Evolutionary conservation across 2,797 vertebrate species (phyloP), one percentile per base, ranked within the genome.

Genomic region (Carcharodon carcharias): DNA sequence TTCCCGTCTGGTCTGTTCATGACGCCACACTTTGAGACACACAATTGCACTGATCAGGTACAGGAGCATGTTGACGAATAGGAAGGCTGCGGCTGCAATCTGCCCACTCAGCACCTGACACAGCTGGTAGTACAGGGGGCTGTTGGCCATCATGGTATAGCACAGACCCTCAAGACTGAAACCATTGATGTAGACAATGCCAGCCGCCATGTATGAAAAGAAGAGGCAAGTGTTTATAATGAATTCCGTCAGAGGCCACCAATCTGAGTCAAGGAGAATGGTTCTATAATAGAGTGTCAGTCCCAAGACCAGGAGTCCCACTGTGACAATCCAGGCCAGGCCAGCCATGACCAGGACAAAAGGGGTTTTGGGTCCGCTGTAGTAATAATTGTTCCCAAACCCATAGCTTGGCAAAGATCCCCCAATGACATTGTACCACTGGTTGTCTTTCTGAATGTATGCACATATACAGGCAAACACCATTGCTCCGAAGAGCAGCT

Each of bases 221-320:
- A 98, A 98, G 96, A 98, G 35, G 0, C 97, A 97, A 45, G 98
- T 18, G 40, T 98, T 98, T 96, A 98, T 97, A 73, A 97, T 97
- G 8, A 98, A 98, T 96, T 98, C 98, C 0, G 98, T 98, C 94
- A 98, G 97, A 0, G 98, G 98, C 98, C 98, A 98, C 98, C 98
- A 99, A 96, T 97, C 96, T 12, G 98, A 97, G 96, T 98, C 97
- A 0, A 98, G 97, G 63, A 98, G 98, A 96, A 98, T 98, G 69
- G 98, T 97, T 95, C 97, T 97, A 93, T 98, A 98, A 97, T 98
- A 98, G 98, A 98, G 98, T 0, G 98, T 98, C 96, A 98, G 96
- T 11, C 98, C 98, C 96, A 98, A 96, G 58, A 97, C 98, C 95
- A 98, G 95, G 12, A 98, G 97, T 14, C 97, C 92, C 40, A 98